A percentile compares a stretch with the other conserved stretches of the same genome.
phyloP scores from a whole-genome alignment of 2,113 vertebrate species.

The Genyomyrus donnyi region DNA sequence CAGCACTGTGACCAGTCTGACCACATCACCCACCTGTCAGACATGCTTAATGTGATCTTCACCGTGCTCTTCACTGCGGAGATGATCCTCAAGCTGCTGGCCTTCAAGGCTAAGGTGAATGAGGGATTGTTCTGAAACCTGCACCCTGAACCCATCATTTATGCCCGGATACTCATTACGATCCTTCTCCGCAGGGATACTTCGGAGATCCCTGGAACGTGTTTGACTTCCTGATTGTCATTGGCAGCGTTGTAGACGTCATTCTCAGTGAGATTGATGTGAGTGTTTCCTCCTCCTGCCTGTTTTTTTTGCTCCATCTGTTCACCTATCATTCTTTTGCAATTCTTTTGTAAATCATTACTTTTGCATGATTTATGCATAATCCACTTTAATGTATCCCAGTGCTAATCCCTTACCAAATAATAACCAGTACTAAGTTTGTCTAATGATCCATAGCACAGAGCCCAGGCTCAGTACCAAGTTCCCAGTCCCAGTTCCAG shows the following conservation, averaged over 20 bases:
- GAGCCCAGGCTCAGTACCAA: not conserved
- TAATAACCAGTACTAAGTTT: not conserved
- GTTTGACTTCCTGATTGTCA: constrained; percentile 89
- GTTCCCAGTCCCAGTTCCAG: constrained; percentile 20
- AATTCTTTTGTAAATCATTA: not conserved
- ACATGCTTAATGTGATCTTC: constrained; percentile 84
- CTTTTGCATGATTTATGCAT: not conserved
- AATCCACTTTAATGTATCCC: not conserved
- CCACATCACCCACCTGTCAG: constrained; percentile 77
- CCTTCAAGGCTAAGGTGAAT: constrained; percentile 83
- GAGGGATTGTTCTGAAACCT: not conserved
- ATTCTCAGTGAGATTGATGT: constrained; percentile 86
- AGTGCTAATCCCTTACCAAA: not conserved
- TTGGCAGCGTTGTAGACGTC: constrained; percentile 89
- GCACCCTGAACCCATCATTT: not conserved
- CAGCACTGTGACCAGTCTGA: constrained; percentile 87
- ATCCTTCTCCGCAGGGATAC: constrained; percentile 66
- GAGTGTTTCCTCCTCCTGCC: constrained; percentile 43
- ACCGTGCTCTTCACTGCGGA: constrained; percentile 85
- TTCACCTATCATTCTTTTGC: not conserved
- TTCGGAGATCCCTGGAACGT: constrained; percentile 94
- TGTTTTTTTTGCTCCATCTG: not conserved
- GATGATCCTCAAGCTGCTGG: constrained; percentile 80
- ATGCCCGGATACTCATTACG: not conserved
- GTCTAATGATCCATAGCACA: constrained; percentile 15